These are phyloP conservation scores for Thunnus maccoyii DNA, from an alignment of 2,113 vertebrate genomes.

Conservation along the genomic window DNA sequence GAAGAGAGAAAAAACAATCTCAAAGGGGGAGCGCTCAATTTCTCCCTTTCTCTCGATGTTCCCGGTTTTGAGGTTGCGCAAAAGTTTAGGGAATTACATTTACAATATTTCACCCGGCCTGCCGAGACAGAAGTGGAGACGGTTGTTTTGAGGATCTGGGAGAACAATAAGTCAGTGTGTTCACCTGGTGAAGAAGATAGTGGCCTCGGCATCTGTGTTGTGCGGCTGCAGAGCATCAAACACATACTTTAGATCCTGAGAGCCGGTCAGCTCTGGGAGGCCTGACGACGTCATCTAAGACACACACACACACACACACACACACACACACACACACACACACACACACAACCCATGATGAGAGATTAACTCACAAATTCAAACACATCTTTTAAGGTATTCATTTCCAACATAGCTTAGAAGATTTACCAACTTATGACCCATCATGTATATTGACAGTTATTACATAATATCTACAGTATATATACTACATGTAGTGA, in stretches of 20 bases:
- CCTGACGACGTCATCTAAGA: conserved; percentile 96
- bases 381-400: background rate
- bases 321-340: no score
- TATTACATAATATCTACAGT: no score
- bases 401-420: background rate
- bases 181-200: conserved; percentile 98
- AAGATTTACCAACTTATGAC: background rate
- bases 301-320: background rate
- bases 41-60: background rate
- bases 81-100: background rate
- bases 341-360: no score
- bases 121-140: background rate
- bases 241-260: conserved; percentile 96
- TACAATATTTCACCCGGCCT: background rate
- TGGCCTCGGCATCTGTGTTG: conserved; percentile 96
- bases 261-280: conserved; percentile 92
- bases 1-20: background rate
- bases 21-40: background rate
- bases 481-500: background rate
- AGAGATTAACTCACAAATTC: background rate
- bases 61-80: background rate
- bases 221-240: conserved; percentile 96
- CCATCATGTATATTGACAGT: no score
- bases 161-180: background rate
- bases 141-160: background rate